Base-by-base conservation (phyloP, 2,113 vertebrate species). In the Heterocephalus glaber region DNA sequence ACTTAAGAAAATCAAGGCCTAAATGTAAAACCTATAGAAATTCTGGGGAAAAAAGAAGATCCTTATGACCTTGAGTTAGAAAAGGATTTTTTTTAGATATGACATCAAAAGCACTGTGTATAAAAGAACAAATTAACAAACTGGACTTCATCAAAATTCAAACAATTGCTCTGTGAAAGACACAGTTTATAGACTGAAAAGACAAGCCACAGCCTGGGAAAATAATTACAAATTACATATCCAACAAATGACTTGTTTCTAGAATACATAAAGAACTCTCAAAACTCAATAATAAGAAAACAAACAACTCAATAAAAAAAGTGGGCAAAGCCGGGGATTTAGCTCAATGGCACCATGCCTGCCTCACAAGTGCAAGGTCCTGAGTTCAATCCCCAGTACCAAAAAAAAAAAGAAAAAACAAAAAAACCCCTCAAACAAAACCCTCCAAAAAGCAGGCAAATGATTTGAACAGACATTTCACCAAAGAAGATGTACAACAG, bases 171-270 rank as follows among this genome's bases (percentile, higher is more conserved):
- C 77, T 66, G 26, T 66, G 63, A 95, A 97, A 95, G 52, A 85
- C 47, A 94, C 86, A 92, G 56, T 96, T 96, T 79, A 86, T 76
- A 95, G 38, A 94, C 66, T 89, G 84, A 95, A 95, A 95, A 93
- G 44, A 68, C 33, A 95, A 92, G 54, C 58, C 79, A 90, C 30
- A 92, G 70, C 87, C 38, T 86, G 56, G 65, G 80, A 94, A 95
- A 92, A 96, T 96, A 94, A 94, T 30, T 96, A 61, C 91, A 91
- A 89, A 83, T 93, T 96, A 95, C 47, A 84, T 66, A 92, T 65
- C 79, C 30, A 94, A 96, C 94, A 92, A 96, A 95, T 12, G 44
- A 84, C 87, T 85, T 95, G 38, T 83, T 84, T 93, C 68, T 47
- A 93, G 79, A 96, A 93, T 96, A 79, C 12, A 95, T 82, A 95